Percentiles rank a stretch among this genome's conserved stretches.
phyloP scores from a whole-genome alignment of 2,888 invertebrate genomes.

The Uropetala carovei region DNA sequence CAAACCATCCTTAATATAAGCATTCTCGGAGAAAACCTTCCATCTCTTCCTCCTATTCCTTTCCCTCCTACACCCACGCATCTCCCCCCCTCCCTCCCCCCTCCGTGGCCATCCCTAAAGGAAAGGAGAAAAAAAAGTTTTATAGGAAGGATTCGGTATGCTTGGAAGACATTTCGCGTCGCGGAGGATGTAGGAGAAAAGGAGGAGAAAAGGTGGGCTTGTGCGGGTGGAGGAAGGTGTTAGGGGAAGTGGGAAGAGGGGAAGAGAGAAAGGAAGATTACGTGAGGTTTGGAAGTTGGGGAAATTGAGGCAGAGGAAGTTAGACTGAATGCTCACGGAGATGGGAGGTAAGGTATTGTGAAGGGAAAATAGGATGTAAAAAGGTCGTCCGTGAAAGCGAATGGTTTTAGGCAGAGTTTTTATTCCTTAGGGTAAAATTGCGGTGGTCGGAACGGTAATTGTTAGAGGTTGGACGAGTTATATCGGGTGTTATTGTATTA shows the following conservation, averaged over 20 bases:
- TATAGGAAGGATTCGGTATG: background rate
- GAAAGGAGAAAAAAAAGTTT: background rate
- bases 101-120: background rate
- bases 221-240: background rate
- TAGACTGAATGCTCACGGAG: background rate
- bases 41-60: background rate
- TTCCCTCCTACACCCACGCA: no score
- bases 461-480: background rate
- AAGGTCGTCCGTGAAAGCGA: background rate
- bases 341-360: no score
- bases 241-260: background rate
- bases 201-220: background rate
- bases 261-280: background rate
- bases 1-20: conserved; percentile 25
- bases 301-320: background rate
- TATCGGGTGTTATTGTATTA: background rate
- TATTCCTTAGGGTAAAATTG: background rate
- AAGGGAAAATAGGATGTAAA: no score
- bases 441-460: background rate
- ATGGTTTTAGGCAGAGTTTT: background rate
- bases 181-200: background rate
- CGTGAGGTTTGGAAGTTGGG: background rate
- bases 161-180: background rate
- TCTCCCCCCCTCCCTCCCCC: background rate
- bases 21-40: background rate